These are phyloP conservation scores for Brachypodius melanocephalos DNA, from an alignment of 2,113 vertebrate genomes.

Conservation along the genomic window DNA sequence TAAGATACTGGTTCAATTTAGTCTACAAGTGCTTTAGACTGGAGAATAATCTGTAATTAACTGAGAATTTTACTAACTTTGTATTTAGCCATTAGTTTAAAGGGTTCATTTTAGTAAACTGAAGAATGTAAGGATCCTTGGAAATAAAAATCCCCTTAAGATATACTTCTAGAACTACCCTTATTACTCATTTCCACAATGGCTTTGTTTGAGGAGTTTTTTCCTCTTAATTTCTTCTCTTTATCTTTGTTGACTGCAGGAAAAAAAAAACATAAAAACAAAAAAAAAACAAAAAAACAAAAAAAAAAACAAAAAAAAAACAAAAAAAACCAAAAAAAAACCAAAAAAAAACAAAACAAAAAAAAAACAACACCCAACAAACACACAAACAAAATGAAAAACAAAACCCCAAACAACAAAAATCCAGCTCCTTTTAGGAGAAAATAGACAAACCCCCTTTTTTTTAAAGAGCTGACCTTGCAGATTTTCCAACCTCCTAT, in stretches of 20 bases:
- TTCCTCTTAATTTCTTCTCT: neutral
- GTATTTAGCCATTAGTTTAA: neutral
- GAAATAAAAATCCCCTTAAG: neutral
- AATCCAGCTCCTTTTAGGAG: neutral
- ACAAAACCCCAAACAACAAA: neutral
- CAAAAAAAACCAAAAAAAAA: too few relatives aligned
- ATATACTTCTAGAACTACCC: neutral
- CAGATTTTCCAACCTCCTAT: neutral
- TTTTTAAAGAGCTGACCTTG: neutral
- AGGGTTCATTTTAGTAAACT: neutral
- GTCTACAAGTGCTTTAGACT: neutral
- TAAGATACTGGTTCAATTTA: neutral
- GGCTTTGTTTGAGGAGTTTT: neutral
- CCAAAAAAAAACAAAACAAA: too few relatives aligned
- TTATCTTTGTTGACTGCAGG: neutral
- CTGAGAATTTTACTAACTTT: neutral
- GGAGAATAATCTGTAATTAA: slow-evolving; percentile 3
- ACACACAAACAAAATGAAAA: too few relatives aligned
- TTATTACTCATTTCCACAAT: neutral
- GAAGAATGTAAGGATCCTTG: neutral
- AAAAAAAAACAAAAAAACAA: neutral
- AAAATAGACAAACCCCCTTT: neutral
- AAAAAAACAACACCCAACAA: too few relatives aligned
- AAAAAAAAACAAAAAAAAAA: too few relatives aligned
- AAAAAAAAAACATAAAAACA: neutral